Evolutionary conservation across 2,797 vertebrate genomes (phyloP).

Genomic region (Helostoma temminkii): DNA sequence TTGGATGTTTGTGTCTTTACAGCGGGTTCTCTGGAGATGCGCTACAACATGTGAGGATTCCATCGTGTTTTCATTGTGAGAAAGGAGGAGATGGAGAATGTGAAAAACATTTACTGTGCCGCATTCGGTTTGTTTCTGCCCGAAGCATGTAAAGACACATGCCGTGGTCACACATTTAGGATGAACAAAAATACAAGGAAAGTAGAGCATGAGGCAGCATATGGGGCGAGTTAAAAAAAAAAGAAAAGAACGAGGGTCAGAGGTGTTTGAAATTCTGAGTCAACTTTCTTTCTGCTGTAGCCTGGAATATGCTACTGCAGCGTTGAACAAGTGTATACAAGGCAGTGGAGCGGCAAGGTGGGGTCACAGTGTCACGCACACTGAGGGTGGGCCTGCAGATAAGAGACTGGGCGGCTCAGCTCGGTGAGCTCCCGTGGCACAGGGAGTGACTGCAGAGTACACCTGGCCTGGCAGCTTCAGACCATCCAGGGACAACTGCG

Average conservation of each 20-base stretch:
- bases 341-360: slow-evolving; percentile 28
- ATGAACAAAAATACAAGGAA: slow-evolving; percentile 5
- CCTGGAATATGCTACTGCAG: slow-evolving; percentile 16
- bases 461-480: slow-evolving; percentile 74
- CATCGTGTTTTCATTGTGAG: slow-evolving; percentile 40
- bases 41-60: slow-evolving; percentile 56
- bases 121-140: slow-evolving; percentile 33
- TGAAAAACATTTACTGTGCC: slow-evolving; percentile 38
- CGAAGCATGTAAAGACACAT: slow-evolving; percentile 13
- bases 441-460: slow-evolving; percentile 75
- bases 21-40: slow-evolving; percentile 70
- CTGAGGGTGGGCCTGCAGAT: slow-evolving; percentile 45
- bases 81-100: slow-evolving; percentile 31
- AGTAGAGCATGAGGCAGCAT: slow-evolving; percentile 4
- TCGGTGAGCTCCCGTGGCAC: slow-evolving; percentile 23
- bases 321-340: slow-evolving; percentile 26
- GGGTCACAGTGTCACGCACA: slow-evolving; percentile 39
- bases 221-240: slow-evolving; percentile 15
- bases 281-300: slow-evolving; percentile 15
- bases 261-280: slow-evolving; percentile 46
- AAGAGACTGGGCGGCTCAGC: slow-evolving; percentile 30
- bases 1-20: slow-evolving; percentile 77
- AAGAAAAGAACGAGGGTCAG: slow-evolving; percentile 35
- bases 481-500: slow-evolving; percentile 63
- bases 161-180: slow-evolving; percentile 22